Conservation (phyloP, 2,888 invertebrate genomes). For the Spodoptera exigua region DNA sequence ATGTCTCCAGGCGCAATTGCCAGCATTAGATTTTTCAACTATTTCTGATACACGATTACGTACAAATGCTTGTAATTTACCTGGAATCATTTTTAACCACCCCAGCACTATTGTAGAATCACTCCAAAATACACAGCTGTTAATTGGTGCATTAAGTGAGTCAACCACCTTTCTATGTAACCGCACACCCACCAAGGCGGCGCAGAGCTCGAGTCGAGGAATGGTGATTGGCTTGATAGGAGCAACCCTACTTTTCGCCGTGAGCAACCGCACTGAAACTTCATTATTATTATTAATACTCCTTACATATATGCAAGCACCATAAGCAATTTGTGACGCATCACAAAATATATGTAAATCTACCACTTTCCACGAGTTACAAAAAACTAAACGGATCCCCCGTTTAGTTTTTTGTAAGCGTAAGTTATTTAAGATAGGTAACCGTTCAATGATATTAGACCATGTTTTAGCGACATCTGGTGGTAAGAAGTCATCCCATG, state of each 20-base stretch:
- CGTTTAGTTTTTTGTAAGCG: no score
- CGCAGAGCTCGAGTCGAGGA: constrained; percentile 15
- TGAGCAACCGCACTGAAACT: constrained; percentile 1
- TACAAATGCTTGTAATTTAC: constrained; percentile 16
- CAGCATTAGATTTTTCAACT: neutral
- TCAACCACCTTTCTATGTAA: constrained; percentile 3
- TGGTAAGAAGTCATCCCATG: constrained; percentile 51
- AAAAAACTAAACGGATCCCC: constrained; percentile 1
- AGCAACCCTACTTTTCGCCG: constrained; percentile 13
- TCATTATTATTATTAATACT: neutral
- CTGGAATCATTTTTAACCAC: neutral
- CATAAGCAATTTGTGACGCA: constrained; percentile 4
- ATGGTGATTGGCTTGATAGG: constrained; percentile 17
- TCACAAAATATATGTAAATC: constrained; percentile 10
- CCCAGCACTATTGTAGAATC: constrained; percentile 15
- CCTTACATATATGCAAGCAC: constrained; percentile 4
- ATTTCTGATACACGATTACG: no score
- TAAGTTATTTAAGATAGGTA: neutral
- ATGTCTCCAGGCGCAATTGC: constrained; percentile 5
- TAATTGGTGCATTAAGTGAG: constrained; percentile 1
- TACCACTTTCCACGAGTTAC: neutral
- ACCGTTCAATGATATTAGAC: neutral
- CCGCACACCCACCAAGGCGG: constrained; percentile 3
- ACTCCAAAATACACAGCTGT: constrained; percentile 8
- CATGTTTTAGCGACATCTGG: neutral